Percentiles rank a stretch among this genome's conserved stretches.
Evolutionary conservation across 2,888 invertebrate genomes (phyloP).

Genomic region (Vesta saturnalis): DNA sequence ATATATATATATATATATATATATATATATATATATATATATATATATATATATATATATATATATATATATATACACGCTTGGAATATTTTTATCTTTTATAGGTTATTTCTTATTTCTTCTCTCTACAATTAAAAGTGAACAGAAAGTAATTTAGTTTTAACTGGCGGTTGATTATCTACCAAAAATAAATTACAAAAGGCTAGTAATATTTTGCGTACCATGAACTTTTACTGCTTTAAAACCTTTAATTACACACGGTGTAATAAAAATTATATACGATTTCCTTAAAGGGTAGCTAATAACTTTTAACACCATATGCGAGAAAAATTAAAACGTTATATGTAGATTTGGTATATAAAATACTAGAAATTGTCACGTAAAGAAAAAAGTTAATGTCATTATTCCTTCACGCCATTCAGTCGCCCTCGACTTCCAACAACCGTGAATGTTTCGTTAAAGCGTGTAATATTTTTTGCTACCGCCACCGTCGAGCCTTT

Average conservation of each 20-base stretch:
- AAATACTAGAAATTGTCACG: conserved; percentile 41
- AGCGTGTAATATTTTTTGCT: conserved; percentile 39
- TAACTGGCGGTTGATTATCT: not conserved
- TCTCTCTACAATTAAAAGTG: not conserved
- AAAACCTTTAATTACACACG: conserved; percentile 32
- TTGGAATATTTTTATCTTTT: not conserved
- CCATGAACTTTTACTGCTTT: conserved; percentile 18
- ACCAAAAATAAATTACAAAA: not conserved
- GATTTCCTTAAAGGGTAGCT: conserved; percentile 39
- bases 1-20: too few relatives aligned
- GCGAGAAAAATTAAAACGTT: conserved; percentile 41
- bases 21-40: too few relatives aligned
- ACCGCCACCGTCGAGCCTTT: conserved; percentile 29
- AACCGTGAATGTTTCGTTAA: conserved; percentile 41
- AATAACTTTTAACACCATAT: conserved; percentile 36
- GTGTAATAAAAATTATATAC: conserved; percentile 37
- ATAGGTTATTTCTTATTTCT: not conserved
- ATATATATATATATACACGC: too few relatives aligned
- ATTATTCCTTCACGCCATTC: conserved; percentile 38
- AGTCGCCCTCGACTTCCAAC: conserved; percentile 35
- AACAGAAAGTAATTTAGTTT: not conserved
- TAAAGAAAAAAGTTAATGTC: conserved; percentile 37
- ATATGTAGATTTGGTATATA: conserved; percentile 35
- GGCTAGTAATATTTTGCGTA: not conserved
- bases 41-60: too few relatives aligned